Evolutionary conservation across 2,888 invertebrate species (phyloP).

Genomic region (Diarsia rubi): DNA sequence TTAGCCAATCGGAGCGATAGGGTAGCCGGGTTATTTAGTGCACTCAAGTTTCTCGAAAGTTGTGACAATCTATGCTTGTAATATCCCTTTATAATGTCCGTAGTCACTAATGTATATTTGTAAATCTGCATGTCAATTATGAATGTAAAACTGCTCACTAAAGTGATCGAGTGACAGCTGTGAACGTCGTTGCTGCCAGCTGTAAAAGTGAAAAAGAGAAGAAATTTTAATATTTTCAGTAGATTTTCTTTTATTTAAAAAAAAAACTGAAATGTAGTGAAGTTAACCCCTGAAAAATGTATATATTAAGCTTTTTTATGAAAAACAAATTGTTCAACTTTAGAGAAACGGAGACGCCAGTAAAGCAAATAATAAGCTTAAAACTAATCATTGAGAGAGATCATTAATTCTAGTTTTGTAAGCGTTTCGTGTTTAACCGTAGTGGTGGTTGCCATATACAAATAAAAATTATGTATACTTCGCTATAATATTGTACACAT

Average conservation of each 20-base stretch:
- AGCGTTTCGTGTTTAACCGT: conserved; percentile 79
- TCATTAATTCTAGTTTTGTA: conserved; percentile 82
- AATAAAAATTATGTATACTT: conserved; percentile 66
- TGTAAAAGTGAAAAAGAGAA: conserved; percentile 30
- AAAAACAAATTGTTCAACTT: conserved; percentile 39
- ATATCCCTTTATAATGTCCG: conserved; percentile 27
- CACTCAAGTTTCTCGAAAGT: conserved; percentile 69
- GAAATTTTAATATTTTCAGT: conserved; percentile 1
- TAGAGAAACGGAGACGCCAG: conserved; percentile 61
- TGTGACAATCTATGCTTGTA: conserved; percentile 26
- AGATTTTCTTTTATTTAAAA: conserved; percentile 17
- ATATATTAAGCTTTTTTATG: conserved; percentile 16
- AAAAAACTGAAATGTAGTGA: conserved; percentile 30
- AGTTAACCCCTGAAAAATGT: conserved; percentile 21
- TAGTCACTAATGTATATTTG: conserved; percentile 40
- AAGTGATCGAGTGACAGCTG: conserved; percentile 30
- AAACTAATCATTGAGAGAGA: conserved; percentile 87
- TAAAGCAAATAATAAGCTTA: conserved; percentile 75
- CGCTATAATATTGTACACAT: conserved; percentile 64
- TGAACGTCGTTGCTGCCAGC: conserved; percentile 41
- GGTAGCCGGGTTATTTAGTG: conserved; percentile 79
- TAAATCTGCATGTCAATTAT: conserved; percentile 62
- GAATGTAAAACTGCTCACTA: conserved; percentile 39
- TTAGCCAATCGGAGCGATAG: conserved; percentile 78
- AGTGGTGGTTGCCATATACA: conserved; percentile 81